These are phyloP conservation scores for Ennomos erosarius DNA, from an alignment of 2,888 invertebrate species.

Conservation along the genomic window DNA sequence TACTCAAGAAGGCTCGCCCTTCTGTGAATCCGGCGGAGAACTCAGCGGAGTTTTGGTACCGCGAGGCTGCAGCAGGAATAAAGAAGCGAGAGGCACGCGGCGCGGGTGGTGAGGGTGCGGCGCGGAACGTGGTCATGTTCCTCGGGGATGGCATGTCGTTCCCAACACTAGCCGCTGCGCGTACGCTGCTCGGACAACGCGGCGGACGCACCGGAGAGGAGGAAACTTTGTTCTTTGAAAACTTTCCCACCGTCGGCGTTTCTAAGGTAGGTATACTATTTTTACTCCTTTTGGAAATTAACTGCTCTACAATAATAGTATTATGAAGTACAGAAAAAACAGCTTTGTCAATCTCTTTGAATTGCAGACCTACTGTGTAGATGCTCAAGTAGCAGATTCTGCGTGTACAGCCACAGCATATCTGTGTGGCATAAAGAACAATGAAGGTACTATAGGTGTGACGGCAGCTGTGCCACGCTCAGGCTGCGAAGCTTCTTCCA, in stretches of 20 bases:
- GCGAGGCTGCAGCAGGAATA: conserved; percentile 35
- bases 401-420: conserved; percentile 89
- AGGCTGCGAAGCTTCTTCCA: conserved; percentile 85
- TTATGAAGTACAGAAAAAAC: not conserved
- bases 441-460: conserved; percentile 87
- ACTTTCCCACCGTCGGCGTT: conserved; percentile 84
- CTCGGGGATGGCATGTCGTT: conserved; percentile 91
- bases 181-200: conserved; percentile 86
- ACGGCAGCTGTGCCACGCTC: conserved; percentile 84
- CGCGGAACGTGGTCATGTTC: conserved; percentile 87
- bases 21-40: conserved; percentile 17
- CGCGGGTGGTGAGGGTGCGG: conserved; percentile 58
- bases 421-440: conserved; percentile 87
- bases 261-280: no score
- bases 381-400: conserved; percentile 88
- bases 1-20: no score
- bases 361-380: conserved; percentile 81
- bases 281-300: not conserved
- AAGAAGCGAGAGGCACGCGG: conserved; percentile 40
- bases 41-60: conserved; percentile 34
- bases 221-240: conserved; percentile 83
- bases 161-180: conserved; percentile 86
- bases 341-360: not conserved
- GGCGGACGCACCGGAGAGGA: conserved; percentile 82
- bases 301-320: not conserved